Percentiles rank a stretch among this genome's conserved stretches.
phyloP scores from a whole-genome alignment of 1,140 invertebrate genomes.

The Drosophila rhopaloa region DNA sequence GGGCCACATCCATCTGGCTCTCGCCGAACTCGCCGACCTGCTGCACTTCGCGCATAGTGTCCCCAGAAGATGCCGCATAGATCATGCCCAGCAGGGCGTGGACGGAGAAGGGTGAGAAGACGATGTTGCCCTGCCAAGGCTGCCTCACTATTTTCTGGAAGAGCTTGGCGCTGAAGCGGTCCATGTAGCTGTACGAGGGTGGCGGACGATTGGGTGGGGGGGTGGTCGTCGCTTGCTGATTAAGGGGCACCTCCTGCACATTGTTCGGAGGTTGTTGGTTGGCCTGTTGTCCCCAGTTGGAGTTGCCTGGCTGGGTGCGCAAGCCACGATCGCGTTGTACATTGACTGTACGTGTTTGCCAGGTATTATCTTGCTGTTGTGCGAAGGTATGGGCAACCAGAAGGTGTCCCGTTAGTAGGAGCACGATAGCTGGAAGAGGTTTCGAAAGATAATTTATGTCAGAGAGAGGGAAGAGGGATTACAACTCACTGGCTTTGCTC shows the following conservation, averaged over 20 bases:
- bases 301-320: not conserved
- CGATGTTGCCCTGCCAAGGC: conserved; percentile 37
- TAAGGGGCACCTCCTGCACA: not conserved
- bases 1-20: not conserved
- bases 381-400: conserved; percentile 6
- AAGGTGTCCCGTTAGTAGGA: conserved; percentile 11
- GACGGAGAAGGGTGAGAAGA: conserved; percentile 70
- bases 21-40: conserved; percentile 18
- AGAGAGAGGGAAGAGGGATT: conserved; percentile 13
- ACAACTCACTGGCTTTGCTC: conserved; percentile 59
- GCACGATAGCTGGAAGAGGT: not conserved
- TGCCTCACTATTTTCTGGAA: conserved; percentile 35
- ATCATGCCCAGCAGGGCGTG: conserved; percentile 61
- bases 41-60: conserved; percentile 46
- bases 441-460: too few species aligned
- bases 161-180: conserved; percentile 64
- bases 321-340: not conserved
- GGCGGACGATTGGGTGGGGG: conserved; percentile 18
- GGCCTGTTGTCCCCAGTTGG: not conserved
- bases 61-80: conserved; percentile 40
- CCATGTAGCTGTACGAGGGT: conserved; percentile 41
- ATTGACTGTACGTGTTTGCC: not conserved
- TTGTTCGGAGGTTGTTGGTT: not conserved
- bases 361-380: not conserved
- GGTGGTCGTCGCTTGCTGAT: not conserved